phyloP scores from a whole-genome alignment of 2,888 invertebrate genomes.

The Metallyticus violacea region DNA sequence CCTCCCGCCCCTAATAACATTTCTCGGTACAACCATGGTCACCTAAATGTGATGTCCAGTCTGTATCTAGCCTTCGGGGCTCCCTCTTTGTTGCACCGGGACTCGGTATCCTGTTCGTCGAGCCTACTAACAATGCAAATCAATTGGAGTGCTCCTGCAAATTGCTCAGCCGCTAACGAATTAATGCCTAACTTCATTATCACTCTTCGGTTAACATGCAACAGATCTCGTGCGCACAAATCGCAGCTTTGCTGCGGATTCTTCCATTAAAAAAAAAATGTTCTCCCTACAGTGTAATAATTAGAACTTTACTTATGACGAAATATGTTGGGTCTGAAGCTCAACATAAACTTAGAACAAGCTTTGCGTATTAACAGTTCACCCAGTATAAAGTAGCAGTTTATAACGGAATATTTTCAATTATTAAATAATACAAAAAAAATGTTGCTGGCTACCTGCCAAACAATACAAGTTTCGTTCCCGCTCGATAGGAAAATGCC shows the following conservation, averaged over 20 bases:
- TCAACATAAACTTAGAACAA: too few relatives aligned
- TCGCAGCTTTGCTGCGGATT: neutral
- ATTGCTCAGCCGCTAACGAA: neutral
- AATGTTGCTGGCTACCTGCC: too few relatives aligned
- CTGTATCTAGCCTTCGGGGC: neutral
- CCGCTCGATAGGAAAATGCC: too few relatives aligned
- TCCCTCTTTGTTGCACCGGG: neutral
- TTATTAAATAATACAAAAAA: too few relatives aligned
- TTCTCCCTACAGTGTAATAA: too few relatives aligned
- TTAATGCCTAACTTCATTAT: neutral
- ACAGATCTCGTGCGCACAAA: neutral
- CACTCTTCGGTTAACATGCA: neutral
- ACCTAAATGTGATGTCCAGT: neutral
- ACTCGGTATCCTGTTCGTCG: neutral
- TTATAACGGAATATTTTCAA: too few relatives aligned
- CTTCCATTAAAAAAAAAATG: neutral
- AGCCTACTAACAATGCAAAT: neutral
- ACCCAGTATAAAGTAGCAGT: too few relatives aligned
- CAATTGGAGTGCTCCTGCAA: neutral
- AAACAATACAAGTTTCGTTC: too few relatives aligned
- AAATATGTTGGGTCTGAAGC: too few relatives aligned
- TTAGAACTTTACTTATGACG: too few relatives aligned
- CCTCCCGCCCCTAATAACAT: neutral
- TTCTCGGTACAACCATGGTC: neutral
- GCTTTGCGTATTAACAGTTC: too few relatives aligned